Evolutionary conservation across 2,888 invertebrate species (phyloP), one percentile per base, ranked within the genome.

Genomic region (Fissipunctia ypsillon): DNA sequence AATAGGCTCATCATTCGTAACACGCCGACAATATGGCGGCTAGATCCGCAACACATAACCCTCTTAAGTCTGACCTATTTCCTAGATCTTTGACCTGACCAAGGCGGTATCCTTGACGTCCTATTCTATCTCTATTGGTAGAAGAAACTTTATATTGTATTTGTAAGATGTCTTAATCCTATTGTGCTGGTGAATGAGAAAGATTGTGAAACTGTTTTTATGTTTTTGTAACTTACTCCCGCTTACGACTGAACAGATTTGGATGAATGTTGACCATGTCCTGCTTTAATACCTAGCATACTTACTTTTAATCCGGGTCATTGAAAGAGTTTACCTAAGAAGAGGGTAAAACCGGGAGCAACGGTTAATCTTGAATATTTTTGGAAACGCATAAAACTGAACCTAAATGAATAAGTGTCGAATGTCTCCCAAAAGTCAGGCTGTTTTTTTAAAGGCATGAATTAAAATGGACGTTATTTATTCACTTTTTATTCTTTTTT

Each of bases 1-100:
- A 71, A 79, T 50, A 31, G 31, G 16, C 28, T 19, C 28, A 25
- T 61, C 35, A 56, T 61, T 48, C 78, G 45, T 28, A 35, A 25
- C 56, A 76, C 14, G 25, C 43, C 48, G 76, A 22, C 73, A 22
- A 52, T n/a, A 79, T 45, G 63, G 63, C 63, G 76, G 22, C 79
- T 10, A 43, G n/a, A 31, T 45, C 22, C 16, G 12, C 5, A 56
- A 12, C 22, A 48, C 3, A 1, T 52, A 19, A 10, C n/a, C 25
- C 31, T 28, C 9, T 38, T 50, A 56, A 57, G 9, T 52, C 19
- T 67, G 75, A 80, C 80, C 77, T 52, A 80, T n/a, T 63, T 78
- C 12, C 28, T 48, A 52, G 60, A 35, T 16, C 52, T 66, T 31
- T 48, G 63, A 74, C 56, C 74, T 50, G 28, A 31, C 19, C 10